A percentile compares a stretch with the other conserved stretches of the same genome.
phyloP scores from a whole-genome alignment of 2,113 vertebrate genomes.

The Albula glossodonta region DNA sequence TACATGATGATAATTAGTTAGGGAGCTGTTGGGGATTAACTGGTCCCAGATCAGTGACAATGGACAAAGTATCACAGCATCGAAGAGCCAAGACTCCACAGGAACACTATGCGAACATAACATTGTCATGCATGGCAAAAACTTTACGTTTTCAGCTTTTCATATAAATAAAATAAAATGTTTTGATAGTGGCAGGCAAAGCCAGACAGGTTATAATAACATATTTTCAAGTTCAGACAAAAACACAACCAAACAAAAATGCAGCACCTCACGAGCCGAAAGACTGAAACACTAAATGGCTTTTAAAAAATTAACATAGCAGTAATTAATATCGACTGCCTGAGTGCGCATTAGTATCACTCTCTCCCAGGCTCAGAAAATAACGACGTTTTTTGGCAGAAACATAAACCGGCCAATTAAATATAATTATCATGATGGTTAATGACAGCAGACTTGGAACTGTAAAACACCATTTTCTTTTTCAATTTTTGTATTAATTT shows the following conservation, averaged over 20 bases:
- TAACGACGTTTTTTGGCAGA: neutral
- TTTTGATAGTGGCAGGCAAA: neutral
- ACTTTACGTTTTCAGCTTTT: neutral
- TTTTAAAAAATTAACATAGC: constrained; percentile 37
- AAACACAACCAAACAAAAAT: neutral
- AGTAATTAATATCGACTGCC: constrained; percentile 59
- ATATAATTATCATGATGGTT: neutral
- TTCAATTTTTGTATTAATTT: constrained; percentile 1
- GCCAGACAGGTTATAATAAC: neutral
- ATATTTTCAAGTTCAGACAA: neutral
- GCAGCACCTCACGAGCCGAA: neutral
- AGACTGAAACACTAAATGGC: neutral
- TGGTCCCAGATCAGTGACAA: neutral
- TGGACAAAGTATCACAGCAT: no score
- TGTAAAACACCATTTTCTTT: neutral
- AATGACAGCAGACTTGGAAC: neutral
- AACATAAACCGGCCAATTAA: constrained; percentile 3
- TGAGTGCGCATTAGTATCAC: constrained; percentile 41
- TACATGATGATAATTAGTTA: neutral
- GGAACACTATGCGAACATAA: no score
- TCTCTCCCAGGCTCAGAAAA: neutral
- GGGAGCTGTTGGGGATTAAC: neutral
- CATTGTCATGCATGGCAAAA: neutral
- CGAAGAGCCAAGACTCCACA: no score
- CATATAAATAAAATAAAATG: neutral